Evolutionary conservation across 2,113 vertebrate species (phyloP), one percentile per base, ranked within the genome.

Genomic region (Melierax canorus): DNA sequence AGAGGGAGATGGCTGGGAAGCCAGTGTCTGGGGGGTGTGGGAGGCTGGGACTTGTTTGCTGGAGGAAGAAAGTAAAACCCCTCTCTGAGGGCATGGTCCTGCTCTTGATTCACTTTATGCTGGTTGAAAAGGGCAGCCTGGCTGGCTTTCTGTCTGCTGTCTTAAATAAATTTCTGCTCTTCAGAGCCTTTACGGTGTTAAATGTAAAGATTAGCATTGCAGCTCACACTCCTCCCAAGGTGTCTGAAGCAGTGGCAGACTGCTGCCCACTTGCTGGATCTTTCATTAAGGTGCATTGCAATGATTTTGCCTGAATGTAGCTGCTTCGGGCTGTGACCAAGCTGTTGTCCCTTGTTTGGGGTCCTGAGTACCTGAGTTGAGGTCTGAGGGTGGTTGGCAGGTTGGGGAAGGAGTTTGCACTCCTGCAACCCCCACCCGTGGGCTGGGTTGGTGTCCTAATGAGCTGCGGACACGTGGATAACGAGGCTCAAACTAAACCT

Each of bases 361-460:
- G 48, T 72, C 14, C 30, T 32, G 41, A 59, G 29, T 4, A 9
- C 29, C 22, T 0, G 0, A 14, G 18, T 1, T 86, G 53, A 88
- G 23, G 38, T 36, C 32, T n/a, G 29, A 79, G 38, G 15, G 34
- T 72, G 75, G 17, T 50, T 1, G 0, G 24, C 38, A 68, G 14
- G 4, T 41, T 48, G 36, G 23, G 58, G 32, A 43, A 78, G 59
- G 50, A 66, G 7, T 69, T 85, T 56, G 22, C 30, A 18, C 7
- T 75, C 14, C 36, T 51, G 26, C 8, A 59, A 8, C 26, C 9
- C 12, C 1, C 9, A 9, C 4, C 5, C 4, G 0, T 22, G 22
- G 22, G 2, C 7, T 27, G 9, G n/a, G 7, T 8, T 88, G 27
- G 18, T 38, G 22, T 55, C 56, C 38, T 39, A 11, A 39, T 45